Evolutionary conservation across 2,113 vertebrate species (phyloP), one percentile per base, ranked within the genome.

Genomic region (Percopsis transmontana): DNA sequence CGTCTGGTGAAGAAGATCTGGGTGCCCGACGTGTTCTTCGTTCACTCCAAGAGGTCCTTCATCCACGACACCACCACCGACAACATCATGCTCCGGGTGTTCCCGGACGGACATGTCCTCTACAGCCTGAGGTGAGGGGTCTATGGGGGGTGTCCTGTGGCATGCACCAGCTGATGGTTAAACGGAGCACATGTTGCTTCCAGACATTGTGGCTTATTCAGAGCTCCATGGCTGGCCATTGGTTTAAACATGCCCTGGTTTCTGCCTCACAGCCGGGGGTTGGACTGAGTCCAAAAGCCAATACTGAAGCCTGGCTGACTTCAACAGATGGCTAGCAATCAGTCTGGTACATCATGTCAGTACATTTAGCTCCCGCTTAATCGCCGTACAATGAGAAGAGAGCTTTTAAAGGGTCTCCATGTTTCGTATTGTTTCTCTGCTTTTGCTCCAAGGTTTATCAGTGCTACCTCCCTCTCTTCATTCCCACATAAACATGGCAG

Each of bases 21-120:
- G 97, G 96, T 97, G 7, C 97, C 97, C 0, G 96, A 98, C 0
- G 95, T 99, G 64, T 99, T 99, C 88, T 99, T 99, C 0, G 97
- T 99, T 68, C 97, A 99, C 86, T 99, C 97, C 10, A 99, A 98
- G 84, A 89, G 96, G 62, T 98, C 96, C 2, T 97, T 98, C 80
- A 99, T 92, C 80, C 97, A 99, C 0, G 96, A 96, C 62, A 98
- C 96, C 60, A 99, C 97, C 79, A 98, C 94, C 0, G 95, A 98
- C 56, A 99, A 98, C 83, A 96, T 98, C 87, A 99, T 99, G 96
- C 91, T 99, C 27, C 87, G 97, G 1, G 96, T 98, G 33, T 98
- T 95, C 63, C 97, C 97, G 0, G 97, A 98, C 0, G 96, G 97
- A 42, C 96, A 98, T 0, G 96, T 98, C 33, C 94, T 99, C 27